Conservation (phyloP, 2,888 invertebrate genomes). For the Gasteruption jaculator region DNA sequence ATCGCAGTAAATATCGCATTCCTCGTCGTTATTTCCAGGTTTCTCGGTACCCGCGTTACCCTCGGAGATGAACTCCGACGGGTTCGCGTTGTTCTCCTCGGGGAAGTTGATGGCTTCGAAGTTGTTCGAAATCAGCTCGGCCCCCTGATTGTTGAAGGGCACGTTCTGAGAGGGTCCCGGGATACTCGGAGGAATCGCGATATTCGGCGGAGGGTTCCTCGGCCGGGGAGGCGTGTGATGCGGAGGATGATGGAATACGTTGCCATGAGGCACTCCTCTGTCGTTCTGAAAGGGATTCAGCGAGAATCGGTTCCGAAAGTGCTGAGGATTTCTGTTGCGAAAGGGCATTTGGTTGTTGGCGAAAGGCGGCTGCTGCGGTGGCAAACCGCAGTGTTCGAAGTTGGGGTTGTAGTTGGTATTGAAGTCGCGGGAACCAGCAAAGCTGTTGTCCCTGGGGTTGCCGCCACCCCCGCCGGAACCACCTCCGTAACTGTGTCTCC, state of each 20-base stretch:
- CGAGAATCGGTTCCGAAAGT: slow-evolving; percentile 38
- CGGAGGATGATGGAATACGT: slow-evolving; percentile 13
- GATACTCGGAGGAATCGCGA: slow-evolving; percentile 19
- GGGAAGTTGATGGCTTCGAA: slow-evolving; percentile 17
- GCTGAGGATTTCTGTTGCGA: slow-evolving; percentile 40
- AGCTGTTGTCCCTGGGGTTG: slow-evolving; percentile 30
- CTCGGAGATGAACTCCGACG: too few relatives aligned
- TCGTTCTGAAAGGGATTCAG: too few relatives aligned
- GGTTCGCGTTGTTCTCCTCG: slow-evolving; percentile 12
- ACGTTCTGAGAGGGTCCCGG: slow-evolving; percentile 14
- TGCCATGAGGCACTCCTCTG: too few relatives aligned
- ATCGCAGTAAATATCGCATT: slow-evolving; percentile 62
- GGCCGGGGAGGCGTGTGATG: too few relatives aligned
- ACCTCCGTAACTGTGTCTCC: slow-evolving; percentile 51
- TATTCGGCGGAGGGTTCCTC: too few relatives aligned
- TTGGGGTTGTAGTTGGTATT: slow-evolving; percentile 37
- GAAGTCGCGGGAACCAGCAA: slow-evolving; percentile 38
- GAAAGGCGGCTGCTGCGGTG: slow-evolving; percentile 34
- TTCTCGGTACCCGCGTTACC: too few relatives aligned
- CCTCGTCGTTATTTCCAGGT: slow-evolving; percentile 52
- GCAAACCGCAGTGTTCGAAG: slow-evolving; percentile 39
- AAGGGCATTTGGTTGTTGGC: slow-evolving; percentile 36
- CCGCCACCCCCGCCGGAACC: slow-evolving; percentile 36
- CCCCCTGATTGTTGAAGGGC: too few relatives aligned
- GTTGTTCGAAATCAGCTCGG: too few relatives aligned